These are phyloP conservation scores for Hippocampus mohnikei DNA, from an alignment of 2,113 vertebrate species.

Conservation along the genomic window DNA sequence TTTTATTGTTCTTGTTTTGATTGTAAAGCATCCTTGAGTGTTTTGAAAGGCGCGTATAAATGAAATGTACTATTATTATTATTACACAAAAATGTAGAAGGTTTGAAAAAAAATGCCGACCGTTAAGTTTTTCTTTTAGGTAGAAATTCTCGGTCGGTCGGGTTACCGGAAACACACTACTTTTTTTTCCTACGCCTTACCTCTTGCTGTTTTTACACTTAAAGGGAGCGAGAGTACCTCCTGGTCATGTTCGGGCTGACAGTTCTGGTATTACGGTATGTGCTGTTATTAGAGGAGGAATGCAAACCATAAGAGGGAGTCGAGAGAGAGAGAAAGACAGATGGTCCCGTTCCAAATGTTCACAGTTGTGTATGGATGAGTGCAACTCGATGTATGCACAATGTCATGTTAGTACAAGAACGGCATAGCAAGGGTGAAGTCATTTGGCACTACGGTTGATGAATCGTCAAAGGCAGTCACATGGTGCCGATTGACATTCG, in stretches of 20 bases:
- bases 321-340: slow-evolving; percentile 24
- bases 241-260: slow-evolving; percentile 39
- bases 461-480: background rate
- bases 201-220: slow-evolving; percentile 20
- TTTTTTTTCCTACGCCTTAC: too few relatives aligned
- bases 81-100: too few relatives aligned
- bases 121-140: too few relatives aligned
- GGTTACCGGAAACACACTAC: too few relatives aligned
- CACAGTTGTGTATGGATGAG: slow-evolving; percentile 12
- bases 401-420: background rate
- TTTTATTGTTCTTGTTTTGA: too few relatives aligned
- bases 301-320: slow-evolving; percentile 21
- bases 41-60: too few relatives aligned
- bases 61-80: too few relatives aligned
- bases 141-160: too few relatives aligned
- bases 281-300: slow-evolving; percentile 54
- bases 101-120: too few relatives aligned
- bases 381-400: background rate
- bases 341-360: slow-evolving; percentile 42
- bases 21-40: too few relatives aligned
- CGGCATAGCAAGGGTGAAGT: background rate
- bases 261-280: slow-evolving; percentile 24
- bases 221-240: slow-evolving; percentile 16
- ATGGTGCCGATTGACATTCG: background rate
- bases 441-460: background rate